Evolutionary conservation across 2,113 vertebrate genomes (phyloP).

Genomic region (Siniperca knerii): DNA sequence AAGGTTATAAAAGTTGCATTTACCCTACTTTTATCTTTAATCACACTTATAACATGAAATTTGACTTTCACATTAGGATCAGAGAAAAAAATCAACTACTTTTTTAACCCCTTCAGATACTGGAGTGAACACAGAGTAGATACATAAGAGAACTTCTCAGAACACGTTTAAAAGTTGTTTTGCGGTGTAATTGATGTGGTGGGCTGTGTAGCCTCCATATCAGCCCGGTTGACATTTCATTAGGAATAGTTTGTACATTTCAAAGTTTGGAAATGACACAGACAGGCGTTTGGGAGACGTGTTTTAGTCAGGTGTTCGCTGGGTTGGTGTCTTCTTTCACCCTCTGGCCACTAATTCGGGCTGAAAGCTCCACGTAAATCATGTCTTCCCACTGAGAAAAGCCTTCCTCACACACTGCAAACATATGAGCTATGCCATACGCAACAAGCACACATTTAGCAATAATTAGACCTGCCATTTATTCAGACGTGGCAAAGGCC

Average conservation of each 20-base stretch:
- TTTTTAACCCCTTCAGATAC: conserved; percentile 20
- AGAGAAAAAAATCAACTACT: not conserved
- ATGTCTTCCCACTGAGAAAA: conserved; percentile 64
- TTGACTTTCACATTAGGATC: conserved; percentile 40
- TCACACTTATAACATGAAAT: conserved; percentile 42
- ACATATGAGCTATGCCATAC: conserved; percentile 15
- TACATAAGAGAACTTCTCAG: conserved; percentile 13
- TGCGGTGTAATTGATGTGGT: conserved; percentile 39
- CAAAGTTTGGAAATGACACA: conserved; percentile 48
- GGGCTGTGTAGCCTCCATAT: conserved; percentile 1
- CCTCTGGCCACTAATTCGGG: conserved; percentile 80
- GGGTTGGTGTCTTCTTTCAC: conserved; percentile 83
- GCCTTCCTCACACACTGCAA: conserved; percentile 7
- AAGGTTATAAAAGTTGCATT: conserved; percentile 48
- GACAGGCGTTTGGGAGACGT: conserved; percentile 43
- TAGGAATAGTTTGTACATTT: conserved; percentile 48
- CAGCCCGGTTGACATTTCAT: conserved; percentile 46
- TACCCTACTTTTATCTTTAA: conserved; percentile 54
- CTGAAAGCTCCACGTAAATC: conserved; percentile 82
- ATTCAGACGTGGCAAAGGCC: conserved; percentile 1
- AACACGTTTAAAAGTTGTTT: conserved; percentile 40
- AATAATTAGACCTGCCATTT: conserved; percentile 48
- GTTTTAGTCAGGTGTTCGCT: conserved; percentile 74
- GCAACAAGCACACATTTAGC: conserved; percentile 30
- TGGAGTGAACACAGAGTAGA: not conserved